These are phyloP conservation scores for Poliocrania exsul DNA, from an alignment of 2,797 vertebrate genomes.

Conservation along the genomic window DNA sequence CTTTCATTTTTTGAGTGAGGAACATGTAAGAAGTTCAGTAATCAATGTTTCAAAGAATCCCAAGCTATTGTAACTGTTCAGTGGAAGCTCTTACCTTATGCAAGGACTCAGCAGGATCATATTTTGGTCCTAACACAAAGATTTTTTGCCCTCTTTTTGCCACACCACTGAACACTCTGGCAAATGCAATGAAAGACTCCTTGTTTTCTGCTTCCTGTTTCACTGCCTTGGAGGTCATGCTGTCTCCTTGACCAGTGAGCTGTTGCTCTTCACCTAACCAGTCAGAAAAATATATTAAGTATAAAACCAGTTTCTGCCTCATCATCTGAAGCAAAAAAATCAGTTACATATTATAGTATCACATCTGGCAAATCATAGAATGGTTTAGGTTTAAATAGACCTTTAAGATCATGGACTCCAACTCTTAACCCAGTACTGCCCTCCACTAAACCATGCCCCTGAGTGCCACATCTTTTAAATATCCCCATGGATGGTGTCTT, in stretches of 20 bases:
- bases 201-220: conserved; percentile 73
- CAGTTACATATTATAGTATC: neutral
- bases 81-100: conserved; percentile 78
- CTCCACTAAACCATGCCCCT: neutral
- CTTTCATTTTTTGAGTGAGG: neutral
- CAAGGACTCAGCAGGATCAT: conserved; percentile 86
- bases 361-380: fast-evolving
- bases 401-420: neutral
- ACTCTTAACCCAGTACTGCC: neutral
- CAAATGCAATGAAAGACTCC: conserved; percentile 91
- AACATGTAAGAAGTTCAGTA: neutral
- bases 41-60: neutral
- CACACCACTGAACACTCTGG: conserved; percentile 91
- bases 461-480: neutral
- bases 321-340: neutral
- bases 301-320: neutral
- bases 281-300: neutral
- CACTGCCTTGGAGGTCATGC: conserved; percentile 28
- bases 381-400: neutral
- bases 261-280: conserved; percentile 70
- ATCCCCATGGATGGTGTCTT: neutral
- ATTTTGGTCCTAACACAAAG: conserved; percentile 94
- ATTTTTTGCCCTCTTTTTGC: conserved; percentile 85
- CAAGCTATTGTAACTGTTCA: neutral
- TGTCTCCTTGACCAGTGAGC: conserved; percentile 56